These are phyloP conservation scores for Hydractinia symbiolongicarpus DNA, from an alignment of 30 jellyfish, hydroid and myxozoan species.

Conservation along the genomic window DNA sequence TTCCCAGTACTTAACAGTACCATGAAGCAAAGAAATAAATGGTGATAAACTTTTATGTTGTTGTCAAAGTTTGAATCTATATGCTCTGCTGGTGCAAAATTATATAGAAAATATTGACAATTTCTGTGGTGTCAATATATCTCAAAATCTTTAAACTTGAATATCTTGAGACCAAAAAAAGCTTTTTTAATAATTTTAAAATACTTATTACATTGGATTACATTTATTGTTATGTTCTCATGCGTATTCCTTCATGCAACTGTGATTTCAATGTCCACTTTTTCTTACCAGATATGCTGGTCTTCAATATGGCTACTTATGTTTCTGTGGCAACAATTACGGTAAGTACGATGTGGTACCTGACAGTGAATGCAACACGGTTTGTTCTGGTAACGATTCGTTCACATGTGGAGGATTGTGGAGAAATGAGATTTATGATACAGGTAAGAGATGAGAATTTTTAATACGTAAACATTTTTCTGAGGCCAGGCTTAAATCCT, in stretches of 20 bases:
- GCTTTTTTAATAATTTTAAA: too few relatives aligned
- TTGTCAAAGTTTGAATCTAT: neutral
- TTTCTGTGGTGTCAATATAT: too few relatives aligned
- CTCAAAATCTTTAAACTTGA: too few relatives aligned
- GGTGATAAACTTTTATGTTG: neutral
- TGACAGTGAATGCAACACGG: slow-evolving; percentile 81
- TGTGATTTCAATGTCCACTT: neutral
- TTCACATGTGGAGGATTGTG: slow-evolving; percentile 97
- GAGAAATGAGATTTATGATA: slow-evolving; percentile 76
- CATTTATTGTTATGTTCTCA: too few relatives aligned
- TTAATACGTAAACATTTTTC: too few relatives aligned
- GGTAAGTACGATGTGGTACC: slow-evolving; percentile 96
- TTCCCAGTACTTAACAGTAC: too few relatives aligned
- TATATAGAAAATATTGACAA: too few relatives aligned
- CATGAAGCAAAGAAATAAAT: neutral
- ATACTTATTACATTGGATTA: too few relatives aligned
- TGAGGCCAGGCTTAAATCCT: too few relatives aligned
- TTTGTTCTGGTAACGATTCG: slow-evolving; percentile 89
- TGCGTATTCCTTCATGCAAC: too few relatives aligned
- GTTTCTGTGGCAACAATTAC: slow-evolving; percentile 95
- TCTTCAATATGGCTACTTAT: slow-evolving; percentile 94
- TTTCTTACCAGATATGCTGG: slow-evolving; percentile 82
- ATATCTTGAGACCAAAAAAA: too few relatives aligned
- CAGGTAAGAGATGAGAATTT: slow-evolving; percentile 38
- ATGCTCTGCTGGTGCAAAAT: too few relatives aligned